Conservation (phyloP, 2,113 vertebrate genomes). For the Rhagologus leucostigma region DNA sequence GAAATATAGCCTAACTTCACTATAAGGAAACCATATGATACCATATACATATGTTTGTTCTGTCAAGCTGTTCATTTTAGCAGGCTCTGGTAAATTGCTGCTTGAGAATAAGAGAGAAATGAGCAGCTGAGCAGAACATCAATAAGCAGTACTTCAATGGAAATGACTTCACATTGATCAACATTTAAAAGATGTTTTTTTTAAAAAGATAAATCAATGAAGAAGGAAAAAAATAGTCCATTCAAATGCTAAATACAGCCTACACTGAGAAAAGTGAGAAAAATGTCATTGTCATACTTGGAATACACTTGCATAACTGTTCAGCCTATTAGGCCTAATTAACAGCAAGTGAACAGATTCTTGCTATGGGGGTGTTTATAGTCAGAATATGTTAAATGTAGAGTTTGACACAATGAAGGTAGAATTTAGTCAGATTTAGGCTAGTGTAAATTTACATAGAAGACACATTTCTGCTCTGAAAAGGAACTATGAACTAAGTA, state of each 20-base stretch:
- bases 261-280: constrained; percentile 27
- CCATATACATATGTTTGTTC: background rate
- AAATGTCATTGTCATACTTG: background rate
- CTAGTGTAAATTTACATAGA: background rate
- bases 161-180: constrained; percentile 48
- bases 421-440: background rate
- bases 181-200: constrained; percentile 19
- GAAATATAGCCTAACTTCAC: background rate
- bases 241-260: constrained; percentile 44
- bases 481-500: background rate
- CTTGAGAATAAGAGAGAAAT: constrained; percentile 30
- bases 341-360: constrained; percentile 9
- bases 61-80: background rate
- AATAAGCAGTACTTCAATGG: background rate
- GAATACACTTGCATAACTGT: constrained; percentile 24
- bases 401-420: background rate
- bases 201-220: constrained; percentile 27
- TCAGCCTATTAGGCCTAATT: constrained; percentile 36
- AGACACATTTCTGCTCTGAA: background rate
- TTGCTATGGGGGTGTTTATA: background rate
- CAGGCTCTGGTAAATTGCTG: constrained; percentile 5
- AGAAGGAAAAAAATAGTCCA: background rate
- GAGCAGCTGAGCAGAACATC: constrained; percentile 51
- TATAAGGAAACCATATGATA: background rate
- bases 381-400: background rate